Conservation (phyloP, 2,113 vertebrate species). For the Sciurus niger region DNA sequence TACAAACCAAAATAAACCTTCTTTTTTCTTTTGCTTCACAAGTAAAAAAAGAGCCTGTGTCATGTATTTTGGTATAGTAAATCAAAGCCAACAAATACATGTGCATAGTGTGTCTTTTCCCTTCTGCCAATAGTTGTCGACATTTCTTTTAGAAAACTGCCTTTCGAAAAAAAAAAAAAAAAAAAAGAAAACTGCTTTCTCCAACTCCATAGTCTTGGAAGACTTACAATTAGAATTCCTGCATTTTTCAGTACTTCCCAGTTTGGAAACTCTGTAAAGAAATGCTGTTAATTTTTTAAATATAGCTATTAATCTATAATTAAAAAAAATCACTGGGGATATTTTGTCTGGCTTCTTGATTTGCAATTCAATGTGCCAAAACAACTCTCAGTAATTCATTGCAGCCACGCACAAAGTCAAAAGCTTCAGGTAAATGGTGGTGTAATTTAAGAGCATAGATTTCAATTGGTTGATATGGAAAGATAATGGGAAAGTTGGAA, state of each 20-base stretch:
- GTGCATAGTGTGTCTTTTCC: not conserved
- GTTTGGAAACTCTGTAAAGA: not conserved
- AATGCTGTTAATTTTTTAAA: not conserved
- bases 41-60: too few relatives aligned
- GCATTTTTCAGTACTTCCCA: not conserved
- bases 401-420: constrained; percentile 1
- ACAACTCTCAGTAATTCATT: not conserved
- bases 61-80: not conserved
- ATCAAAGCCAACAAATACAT: not conserved
- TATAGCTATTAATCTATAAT: not conserved
- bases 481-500: not conserved
- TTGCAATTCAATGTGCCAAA: not conserved
- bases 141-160: constrained; percentile 35
- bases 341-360: not conserved
- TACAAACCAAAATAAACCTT: not conserved
- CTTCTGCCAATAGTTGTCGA: not conserved
- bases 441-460: not conserved
- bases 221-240: not conserved
- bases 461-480: not conserved
- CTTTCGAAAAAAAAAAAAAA: too few relatives aligned
- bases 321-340: not conserved
- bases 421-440: not conserved
- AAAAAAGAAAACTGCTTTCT: not conserved
- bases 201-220: not conserved
- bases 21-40: too few relatives aligned